Base-by-base conservation (phyloP, 1,140 invertebrate species). In the Varroa destructor region DNA sequence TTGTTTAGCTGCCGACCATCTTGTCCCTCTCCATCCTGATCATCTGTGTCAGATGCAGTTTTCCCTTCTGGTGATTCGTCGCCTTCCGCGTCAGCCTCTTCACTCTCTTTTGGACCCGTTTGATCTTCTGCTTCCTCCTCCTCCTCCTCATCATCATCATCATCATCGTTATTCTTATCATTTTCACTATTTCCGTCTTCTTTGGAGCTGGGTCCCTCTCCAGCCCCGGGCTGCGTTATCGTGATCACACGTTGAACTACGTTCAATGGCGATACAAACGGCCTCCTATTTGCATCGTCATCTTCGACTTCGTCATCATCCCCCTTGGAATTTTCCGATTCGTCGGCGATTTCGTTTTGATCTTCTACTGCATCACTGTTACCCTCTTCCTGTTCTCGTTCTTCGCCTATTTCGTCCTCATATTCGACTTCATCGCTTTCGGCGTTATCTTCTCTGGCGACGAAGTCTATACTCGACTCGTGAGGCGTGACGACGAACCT, bases 211-310 rank as follows among this genome's bases (percentile, higher is more conserved):
- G n/a, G 36, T 40, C 3, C 14, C 36, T 58, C 6, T 6, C 6
- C 6, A 36, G 3, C 46, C 36, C 40, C 36, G 5, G 61, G 61
- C 61, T 67, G 61, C 40, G 40, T 8, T 1, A 67, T 14, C 2
- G 2, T 67, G 40, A 67, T 67, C 46, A 36, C 40, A 2, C 40
- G 61, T 8, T 40, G 12, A 8, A 40, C 61, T 12, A 67, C 61
- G 40, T 43, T 67, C 5, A 37, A 36, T 3, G 61, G 61, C 40
- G 61, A 67, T 12, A 67, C 61, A 46, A 67, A 67, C 12, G 61
- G 61, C 8, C 61, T 58, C 57, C 6, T 6, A 3, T 58, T 12
- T 12, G 3, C 57, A 6, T 36, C 40, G 14, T 67, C 12, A 58
- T 58, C 57, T 58, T 14, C 57, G 3, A 6, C 14, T 5, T 67